A percentile compares a stretch with the other conserved stretches of the same genome.
These are phyloP conservation scores for Propithecus perrieri DNA, from an alignment of 2,797 vertebrate species.

Conservation along the genomic window DNA sequence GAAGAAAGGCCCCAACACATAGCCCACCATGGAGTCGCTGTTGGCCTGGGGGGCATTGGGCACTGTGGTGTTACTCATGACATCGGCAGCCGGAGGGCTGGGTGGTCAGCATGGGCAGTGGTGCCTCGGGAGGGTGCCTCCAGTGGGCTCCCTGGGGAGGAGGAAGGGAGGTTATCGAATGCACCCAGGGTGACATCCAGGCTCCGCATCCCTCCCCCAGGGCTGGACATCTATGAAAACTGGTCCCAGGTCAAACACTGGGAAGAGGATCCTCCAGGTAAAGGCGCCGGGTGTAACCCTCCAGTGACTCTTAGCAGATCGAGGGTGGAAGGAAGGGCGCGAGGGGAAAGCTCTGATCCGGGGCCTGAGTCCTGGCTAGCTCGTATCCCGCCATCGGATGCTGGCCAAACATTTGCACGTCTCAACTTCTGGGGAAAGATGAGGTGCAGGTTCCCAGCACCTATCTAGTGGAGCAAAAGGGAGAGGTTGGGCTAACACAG, in stretches of 20 bases:
- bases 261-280: neutral
- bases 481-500: neutral
- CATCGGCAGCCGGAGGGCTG: constrained; percentile 14
- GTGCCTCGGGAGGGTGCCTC: constrained; percentile 67
- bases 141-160: constrained; percentile 72
- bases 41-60: constrained; percentile 83
- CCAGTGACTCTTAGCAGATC: neutral
- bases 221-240: neutral
- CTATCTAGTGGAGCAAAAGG: neutral
- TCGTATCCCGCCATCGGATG: neutral
- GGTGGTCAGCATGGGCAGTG: constrained; percentile 69
- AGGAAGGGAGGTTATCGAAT: constrained; percentile 9
- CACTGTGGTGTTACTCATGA: constrained; percentile 92
- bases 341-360: neutral
- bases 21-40: constrained; percentile 90
- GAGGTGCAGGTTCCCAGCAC: neutral
- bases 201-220: neutral
- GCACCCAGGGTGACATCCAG: neutral
- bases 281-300: neutral
- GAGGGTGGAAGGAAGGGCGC: neutral
- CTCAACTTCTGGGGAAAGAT: neutral
- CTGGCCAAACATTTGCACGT: neutral
- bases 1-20: constrained; percentile 93
- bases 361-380: neutral
- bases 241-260: neutral